Evolutionary conservation across 1,140 invertebrate species (phyloP).

Genomic region (Bombus turneri): DNA sequence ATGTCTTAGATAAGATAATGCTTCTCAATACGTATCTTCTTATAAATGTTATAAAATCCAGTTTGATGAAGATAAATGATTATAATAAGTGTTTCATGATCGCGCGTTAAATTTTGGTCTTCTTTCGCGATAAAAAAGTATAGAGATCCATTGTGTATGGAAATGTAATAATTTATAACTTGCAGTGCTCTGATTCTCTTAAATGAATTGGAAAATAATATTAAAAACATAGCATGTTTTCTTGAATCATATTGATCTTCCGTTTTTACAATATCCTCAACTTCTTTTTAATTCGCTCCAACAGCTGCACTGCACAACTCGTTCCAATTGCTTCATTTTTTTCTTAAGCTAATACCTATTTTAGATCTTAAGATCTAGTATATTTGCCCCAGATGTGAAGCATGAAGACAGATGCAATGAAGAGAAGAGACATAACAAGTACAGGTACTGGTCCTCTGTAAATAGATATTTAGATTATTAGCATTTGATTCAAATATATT

Average conservation of each 20-base stretch:
- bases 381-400: conserved; percentile 99
- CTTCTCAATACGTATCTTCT: not conserved
- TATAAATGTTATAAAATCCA: conserved; percentile 28
- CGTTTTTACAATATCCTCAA: not conserved
- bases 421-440: conserved; percentile 98
- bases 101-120: not conserved
- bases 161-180: conserved; percentile 10
- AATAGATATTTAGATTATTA: conserved; percentile 72
- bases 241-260: not conserved
- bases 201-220: not conserved
- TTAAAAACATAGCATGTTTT: conserved; percentile 11
- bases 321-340: not conserved
- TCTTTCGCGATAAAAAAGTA: not conserved
- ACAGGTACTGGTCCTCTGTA: conserved; percentile 99
- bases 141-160: conserved; percentile 22
- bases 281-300: not conserved
- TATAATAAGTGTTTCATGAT: conserved; percentile 1
- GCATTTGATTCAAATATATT: not conserved
- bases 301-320: not conserved
- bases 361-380: conserved; percentile 90
- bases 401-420: conserved; percentile 99
- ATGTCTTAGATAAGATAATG: not conserved
- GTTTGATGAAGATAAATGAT: conserved; percentile 26
- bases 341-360: not conserved
- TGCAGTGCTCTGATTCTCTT: not conserved